A percentile compares a stretch with the other conserved stretches of the same genome.
Evolutionary conservation across 2,888 invertebrate genomes (phyloP).

Genomic region (Chelonus formosanus): DNA sequence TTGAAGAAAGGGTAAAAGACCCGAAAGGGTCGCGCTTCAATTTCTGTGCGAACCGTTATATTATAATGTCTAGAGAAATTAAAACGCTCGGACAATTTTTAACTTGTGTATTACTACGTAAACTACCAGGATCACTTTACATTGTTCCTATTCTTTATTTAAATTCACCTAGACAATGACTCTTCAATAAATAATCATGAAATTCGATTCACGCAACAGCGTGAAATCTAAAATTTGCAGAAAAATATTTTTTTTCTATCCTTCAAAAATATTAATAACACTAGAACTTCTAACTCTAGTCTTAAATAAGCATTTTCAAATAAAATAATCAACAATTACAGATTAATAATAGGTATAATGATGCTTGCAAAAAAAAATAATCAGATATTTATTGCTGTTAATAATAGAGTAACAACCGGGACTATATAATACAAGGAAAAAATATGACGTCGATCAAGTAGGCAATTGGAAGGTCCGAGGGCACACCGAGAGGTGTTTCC

Average conservation of each 20-base stretch:
- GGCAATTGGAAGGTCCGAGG: constrained; percentile 28
- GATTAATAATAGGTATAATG: not conserved
- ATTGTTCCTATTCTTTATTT: not conserved
- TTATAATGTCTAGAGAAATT: constrained; percentile 55
- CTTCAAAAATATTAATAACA: not conserved
- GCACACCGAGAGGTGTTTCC: constrained; percentile 24
- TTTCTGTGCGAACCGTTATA: constrained; percentile 57
- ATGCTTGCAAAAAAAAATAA: not conserved
- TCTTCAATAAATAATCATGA: not conserved
- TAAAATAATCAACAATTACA: not conserved
- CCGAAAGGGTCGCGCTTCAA: constrained; percentile 52
- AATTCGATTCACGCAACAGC: too few relatives aligned
- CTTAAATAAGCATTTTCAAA: not conserved
- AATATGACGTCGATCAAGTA: constrained; percentile 30
- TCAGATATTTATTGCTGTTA: not conserved
- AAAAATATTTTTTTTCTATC: too few relatives aligned
- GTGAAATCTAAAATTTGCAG: too few relatives aligned
- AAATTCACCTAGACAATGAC: not conserved
- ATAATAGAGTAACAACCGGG: constrained; percentile 26
- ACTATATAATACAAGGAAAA: constrained; percentile 28
- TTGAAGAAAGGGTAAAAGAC: not conserved
- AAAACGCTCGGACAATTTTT: constrained; percentile 46
- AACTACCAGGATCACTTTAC: not conserved
- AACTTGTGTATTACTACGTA: not conserved
- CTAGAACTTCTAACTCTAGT: too few relatives aligned